These are phyloP conservation scores for Lamproptera curius DNA, from an alignment of 2,888 invertebrate species.

Conservation along the genomic window DNA sequence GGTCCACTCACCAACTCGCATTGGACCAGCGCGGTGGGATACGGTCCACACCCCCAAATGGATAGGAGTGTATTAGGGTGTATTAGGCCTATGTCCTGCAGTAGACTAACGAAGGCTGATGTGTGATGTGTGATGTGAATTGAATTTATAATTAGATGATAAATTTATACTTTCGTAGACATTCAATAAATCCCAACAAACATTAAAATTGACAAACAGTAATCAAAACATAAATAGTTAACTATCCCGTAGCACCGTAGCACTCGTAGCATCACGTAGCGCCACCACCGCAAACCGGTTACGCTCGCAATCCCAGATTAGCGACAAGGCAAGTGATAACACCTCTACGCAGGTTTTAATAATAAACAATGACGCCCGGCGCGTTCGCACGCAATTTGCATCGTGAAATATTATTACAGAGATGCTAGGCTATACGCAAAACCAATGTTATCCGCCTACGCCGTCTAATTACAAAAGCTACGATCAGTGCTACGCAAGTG, in stretches of 20 bases:
- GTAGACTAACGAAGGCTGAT: too few species aligned
- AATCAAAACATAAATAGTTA: neutral
- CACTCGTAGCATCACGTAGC: slow-evolving; percentile 16
- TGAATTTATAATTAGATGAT: too few species aligned
- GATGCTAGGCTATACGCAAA: slow-evolving; percentile 14
- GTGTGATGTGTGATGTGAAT: too few species aligned
- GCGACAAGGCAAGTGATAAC: slow-evolving; percentile 13
- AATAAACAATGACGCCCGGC: slow-evolving; percentile 15
- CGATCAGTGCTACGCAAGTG: neutral
- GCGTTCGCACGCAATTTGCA: slow-evolving; percentile 19
- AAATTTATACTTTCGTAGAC: too few species aligned
- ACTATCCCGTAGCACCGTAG: slow-evolving; percentile 2
- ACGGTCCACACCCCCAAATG: too few species aligned
- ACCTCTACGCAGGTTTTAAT: slow-evolving; percentile 13
- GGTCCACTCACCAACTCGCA: too few species aligned
- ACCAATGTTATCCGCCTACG: slow-evolving; percentile 10
- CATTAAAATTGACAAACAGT: too few species aligned
- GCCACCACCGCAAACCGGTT: too few species aligned
- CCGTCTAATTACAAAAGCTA: slow-evolving; percentile 9
- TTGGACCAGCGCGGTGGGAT: too few species aligned
- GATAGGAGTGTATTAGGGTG: too few species aligned
- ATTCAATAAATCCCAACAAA: too few species aligned
- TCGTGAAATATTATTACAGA: slow-evolving; percentile 20
- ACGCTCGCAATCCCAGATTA: slow-evolving; percentile 21
- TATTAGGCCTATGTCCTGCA: too few species aligned